Base-by-base conservation (phyloP, 2,888 invertebrate genomes). In the Xylota segnis region DNA sequence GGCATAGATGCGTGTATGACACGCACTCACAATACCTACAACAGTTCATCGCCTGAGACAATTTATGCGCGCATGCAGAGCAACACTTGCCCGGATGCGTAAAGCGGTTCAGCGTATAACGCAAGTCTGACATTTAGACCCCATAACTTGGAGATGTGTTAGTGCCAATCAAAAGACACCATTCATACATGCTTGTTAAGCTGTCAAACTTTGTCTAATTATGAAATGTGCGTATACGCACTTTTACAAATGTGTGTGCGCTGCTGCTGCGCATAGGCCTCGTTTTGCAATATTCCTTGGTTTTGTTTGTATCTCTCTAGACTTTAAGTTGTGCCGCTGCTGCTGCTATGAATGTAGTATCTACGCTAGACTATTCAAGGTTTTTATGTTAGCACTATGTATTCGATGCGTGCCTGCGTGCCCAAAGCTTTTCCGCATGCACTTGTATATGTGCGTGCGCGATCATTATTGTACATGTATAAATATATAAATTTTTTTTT, bases 181-280 rank as follows among this genome's bases (percentile, higher is more conserved):
- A 14, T 23, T 10, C 32, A 29, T 9, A 47, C 10, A 32, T 9
- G 27, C 23, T n/a, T 27, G 16, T 23, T 29, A 23, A 40, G 16
- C 32, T 23, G 16, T 29, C 40, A 68, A 83, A 74, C 18, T 50
- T 81, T 83, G 66, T 65, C 77, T 71, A 81, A 76, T 82, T 76
- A 72, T 71, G 82, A 86, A 86, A 86, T 82, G 72, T 86, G 86
- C 86, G 82, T 82, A 77, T 50, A 86, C 82, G 86, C 86, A 86
- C 68, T 75, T 40, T 0, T 50, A 18, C 40, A n/a, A 27, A 7
- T 61, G 72, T 83, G 54, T 78, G 71, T 43, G 77, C 40, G 59
- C 37, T 58, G 40, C 59, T 59, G 66, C 70, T 79, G 81, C 76
- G 75, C 52, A 54, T 61, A 81, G 81, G 23, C 66, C 81, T 81